phyloP scores from a whole-genome alignment of 2,797 vertebrate species.

The Gobionotothen gibberifrons region DNA sequence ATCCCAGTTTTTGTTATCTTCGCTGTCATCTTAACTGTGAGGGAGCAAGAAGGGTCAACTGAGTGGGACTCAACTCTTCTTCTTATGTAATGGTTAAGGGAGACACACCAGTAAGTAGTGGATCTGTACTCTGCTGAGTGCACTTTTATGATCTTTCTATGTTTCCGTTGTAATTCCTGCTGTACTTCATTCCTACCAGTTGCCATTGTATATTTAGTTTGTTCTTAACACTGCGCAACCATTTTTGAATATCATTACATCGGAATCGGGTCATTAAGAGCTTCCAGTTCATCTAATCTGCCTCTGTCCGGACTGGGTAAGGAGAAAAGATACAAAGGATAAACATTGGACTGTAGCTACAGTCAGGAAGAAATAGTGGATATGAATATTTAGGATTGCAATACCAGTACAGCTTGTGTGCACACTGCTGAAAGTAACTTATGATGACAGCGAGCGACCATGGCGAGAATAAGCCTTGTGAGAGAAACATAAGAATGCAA shows the following conservation, averaged over 20 bases:
- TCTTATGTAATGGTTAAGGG: too few species aligned
- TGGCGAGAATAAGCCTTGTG: background rate
- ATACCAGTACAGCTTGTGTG: slow-evolving; percentile 13
- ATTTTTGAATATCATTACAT: background rate
- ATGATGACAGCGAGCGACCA: slow-evolving; percentile 10
- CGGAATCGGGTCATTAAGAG: background rate
- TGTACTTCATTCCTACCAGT: background rate
- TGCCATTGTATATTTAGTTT: background rate
- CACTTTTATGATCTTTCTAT: too few species aligned
- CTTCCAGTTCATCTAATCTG: background rate
- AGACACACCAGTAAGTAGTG: too few species aligned
- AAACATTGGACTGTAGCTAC: background rate
- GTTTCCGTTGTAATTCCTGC: too few species aligned
- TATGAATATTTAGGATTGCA: slow-evolving; percentile 8
- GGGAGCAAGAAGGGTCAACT: too few species aligned
- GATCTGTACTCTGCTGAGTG: too few species aligned
- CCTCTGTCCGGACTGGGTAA: background rate
- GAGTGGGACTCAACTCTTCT: too few species aligned
- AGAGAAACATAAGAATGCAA: slow-evolving; percentile 18
- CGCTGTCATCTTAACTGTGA: too few species aligned
- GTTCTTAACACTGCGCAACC: background rate
- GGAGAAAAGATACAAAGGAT: background rate
- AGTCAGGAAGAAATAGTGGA: background rate
- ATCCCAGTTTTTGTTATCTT: too few species aligned
- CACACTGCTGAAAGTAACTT: slow-evolving; percentile 12